Evolutionary conservation across 2,888 invertebrate genomes (phyloP).

Genomic region (Philhelius pedissequus): DNA sequence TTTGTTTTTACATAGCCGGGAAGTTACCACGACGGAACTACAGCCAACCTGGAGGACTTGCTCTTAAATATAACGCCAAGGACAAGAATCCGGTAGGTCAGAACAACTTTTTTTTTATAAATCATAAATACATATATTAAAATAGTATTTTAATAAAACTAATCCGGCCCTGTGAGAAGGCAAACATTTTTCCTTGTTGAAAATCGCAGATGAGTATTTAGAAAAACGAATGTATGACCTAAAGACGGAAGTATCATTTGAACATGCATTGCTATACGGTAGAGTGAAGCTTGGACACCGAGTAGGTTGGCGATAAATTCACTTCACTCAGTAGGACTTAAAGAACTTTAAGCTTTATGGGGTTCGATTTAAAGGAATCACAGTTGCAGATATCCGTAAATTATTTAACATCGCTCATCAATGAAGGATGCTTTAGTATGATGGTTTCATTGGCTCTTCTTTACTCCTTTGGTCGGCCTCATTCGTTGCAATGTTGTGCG

Average conservation of each 20-base stretch:
- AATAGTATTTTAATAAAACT: too few species aligned
- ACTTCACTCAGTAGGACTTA: constrained; percentile 3
- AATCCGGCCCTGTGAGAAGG: background rate
- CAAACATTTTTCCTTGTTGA: background rate
- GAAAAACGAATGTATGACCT: background rate
- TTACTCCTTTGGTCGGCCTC: background rate
- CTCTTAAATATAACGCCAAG: too few species aligned
- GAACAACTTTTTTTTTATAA: too few species aligned
- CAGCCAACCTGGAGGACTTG: too few species aligned
- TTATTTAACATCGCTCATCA: constrained; percentile 48
- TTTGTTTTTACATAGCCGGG: too few species aligned
- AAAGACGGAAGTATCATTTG: background rate
- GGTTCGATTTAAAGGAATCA: constrained; percentile 17
- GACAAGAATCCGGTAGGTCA: too few species aligned
- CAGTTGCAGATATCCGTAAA: constrained; percentile 45
- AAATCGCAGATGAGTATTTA: background rate
- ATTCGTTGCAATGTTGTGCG: constrained; percentile 12
- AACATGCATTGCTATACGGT: background rate
- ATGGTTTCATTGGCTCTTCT: background rate
- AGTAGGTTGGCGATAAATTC: constrained; percentile 3
- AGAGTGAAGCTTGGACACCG: background rate
- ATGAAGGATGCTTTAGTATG: constrained; percentile 1
- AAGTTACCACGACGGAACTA: too few species aligned
- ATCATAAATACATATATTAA: too few species aligned
- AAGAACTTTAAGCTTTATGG: constrained; percentile 10